phyloP scores from a whole-genome alignment of 2,888 invertebrate genomes.

The Tortrix viridana region DNA sequence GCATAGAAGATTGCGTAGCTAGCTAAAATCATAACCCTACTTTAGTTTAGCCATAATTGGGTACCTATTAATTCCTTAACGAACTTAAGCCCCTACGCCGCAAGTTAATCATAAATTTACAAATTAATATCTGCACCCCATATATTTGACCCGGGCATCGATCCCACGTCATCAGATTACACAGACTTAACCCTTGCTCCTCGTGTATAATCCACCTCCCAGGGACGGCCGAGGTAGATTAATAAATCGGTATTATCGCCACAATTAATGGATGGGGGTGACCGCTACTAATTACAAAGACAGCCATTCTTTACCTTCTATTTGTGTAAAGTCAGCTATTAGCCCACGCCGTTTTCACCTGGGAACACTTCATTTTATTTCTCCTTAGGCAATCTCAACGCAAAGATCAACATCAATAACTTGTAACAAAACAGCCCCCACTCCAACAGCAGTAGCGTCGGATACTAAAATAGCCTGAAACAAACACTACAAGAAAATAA shows the following conservation, averaged over 20 bases:
- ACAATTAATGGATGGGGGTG: constrained; percentile 18
- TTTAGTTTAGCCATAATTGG: too few relatives aligned
- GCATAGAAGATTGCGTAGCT: too few relatives aligned
- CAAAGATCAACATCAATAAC: not conserved
- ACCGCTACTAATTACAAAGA: constrained; percentile 2
- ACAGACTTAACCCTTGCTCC: not conserved
- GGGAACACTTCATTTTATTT: too few relatives aligned
- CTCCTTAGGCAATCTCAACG: too few relatives aligned
- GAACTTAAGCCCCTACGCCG: too few relatives aligned
- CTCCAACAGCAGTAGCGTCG: not conserved
- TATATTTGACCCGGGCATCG: not conserved
- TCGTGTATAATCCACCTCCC: constrained; percentile 7
- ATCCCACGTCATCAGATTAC: constrained; percentile 1
- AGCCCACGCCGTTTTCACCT: too few relatives aligned
- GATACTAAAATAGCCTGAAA: not conserved
- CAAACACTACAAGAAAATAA: not conserved
- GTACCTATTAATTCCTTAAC: too few relatives aligned
- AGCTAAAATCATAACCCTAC: too few relatives aligned
- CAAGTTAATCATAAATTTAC: too few relatives aligned
- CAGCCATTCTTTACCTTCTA: not conserved
- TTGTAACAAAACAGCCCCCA: not conserved
- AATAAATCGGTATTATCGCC: constrained; percentile 18
- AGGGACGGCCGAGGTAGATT: constrained; percentile 10
- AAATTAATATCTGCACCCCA: not conserved
- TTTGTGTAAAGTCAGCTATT: not conserved